phyloP scores from a whole-genome alignment of 2,113 vertebrate genomes.

The Brachypteracias leptosomus region DNA sequence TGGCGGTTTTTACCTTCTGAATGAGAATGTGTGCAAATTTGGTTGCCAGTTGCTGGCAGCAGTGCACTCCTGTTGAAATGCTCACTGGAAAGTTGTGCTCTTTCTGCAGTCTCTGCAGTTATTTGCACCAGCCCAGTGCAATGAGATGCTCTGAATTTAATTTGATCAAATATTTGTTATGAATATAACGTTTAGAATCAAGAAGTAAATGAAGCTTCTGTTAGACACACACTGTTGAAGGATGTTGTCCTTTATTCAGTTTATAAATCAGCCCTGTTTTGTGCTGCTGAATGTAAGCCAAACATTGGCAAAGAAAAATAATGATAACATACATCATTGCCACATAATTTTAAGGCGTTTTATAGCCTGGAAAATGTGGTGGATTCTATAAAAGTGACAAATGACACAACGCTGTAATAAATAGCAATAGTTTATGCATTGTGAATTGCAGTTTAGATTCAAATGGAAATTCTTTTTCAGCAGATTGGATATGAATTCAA shows the following conservation, averaged over 20 bases:
- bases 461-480: conserved; percentile 51
- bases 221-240: conserved; percentile 50
- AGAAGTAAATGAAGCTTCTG: conserved; percentile 67
- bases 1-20: neutral
- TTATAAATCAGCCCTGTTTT: conserved; percentile 73
- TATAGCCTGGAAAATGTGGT: conserved; percentile 71
- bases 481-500: conserved; percentile 50
- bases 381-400: conserved; percentile 76
- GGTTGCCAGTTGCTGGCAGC: neutral
- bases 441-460: conserved; percentile 57
- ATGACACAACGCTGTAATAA: conserved; percentile 71
- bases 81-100: neutral
- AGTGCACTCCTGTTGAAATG: neutral
- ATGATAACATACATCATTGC: conserved; percentile 72
- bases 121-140: conserved; percentile 7
- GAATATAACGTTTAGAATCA: conserved; percentile 44
- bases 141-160: conserved; percentile 10
- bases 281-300: conserved; percentile 64
- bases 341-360: conserved; percentile 74
- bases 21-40: neutral
- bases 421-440: conserved; percentile 66
- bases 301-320: conserved; percentile 70
- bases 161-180: conserved; percentile 63
- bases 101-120: neutral
- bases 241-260: conserved; percentile 72